Base-by-base conservation (phyloP, 2,888 invertebrate genomes). In the Mesochorus sp. region DNA sequence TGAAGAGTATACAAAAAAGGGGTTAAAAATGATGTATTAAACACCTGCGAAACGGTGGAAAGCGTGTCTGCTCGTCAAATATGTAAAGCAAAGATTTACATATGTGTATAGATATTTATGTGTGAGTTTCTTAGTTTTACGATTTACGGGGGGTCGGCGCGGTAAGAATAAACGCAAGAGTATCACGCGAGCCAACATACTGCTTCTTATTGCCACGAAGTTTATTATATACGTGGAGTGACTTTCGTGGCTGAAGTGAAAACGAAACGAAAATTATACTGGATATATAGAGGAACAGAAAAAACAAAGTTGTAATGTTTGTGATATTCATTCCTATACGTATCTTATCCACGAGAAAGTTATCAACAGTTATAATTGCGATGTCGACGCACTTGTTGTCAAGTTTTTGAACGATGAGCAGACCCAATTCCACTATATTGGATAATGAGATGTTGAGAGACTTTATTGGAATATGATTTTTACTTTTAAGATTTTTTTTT, bases 31-130 rank as follows among this genome's bases (percentile, higher is more conserved):
- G 55, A 61, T 34, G 53, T 55, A 59, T 62, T 44, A 34, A 75
- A 68, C 53, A 61, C 47, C 37, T 44, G 62, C 26, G 53, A 62
- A 68, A 75, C 39, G 61, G 61, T 47, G 61, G 49, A 44, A 75
- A 68, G 61, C 49, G 49, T 62, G 28, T 66, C 64, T 74, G 28
- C 55, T 47, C 31, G 55, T 57, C 28, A 57, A 66, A 39, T 59
- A 57, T 59, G 6, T 66, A 51, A 66, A 73, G 31, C 39, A n/a
- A 59, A 21, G 51, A 51, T 57, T 21, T 47, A 37, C 21, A 59
- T 12, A 19, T 14, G 14, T 47, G 19, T 34, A 34, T 12, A 17
- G 4, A 3, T 8, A 57, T 37, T 17, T 21, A 28, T 42, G 28
- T 44, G 44, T 47, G 10, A 14, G 34, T 26, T 39, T 70, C 70